A percentile compares a stretch with the other conserved stretches of the same genome.
These are phyloP conservation scores for Phalacrocorax brasilianus DNA, from an alignment of 2,113 vertebrate species.

Conservation along the genomic window DNA sequence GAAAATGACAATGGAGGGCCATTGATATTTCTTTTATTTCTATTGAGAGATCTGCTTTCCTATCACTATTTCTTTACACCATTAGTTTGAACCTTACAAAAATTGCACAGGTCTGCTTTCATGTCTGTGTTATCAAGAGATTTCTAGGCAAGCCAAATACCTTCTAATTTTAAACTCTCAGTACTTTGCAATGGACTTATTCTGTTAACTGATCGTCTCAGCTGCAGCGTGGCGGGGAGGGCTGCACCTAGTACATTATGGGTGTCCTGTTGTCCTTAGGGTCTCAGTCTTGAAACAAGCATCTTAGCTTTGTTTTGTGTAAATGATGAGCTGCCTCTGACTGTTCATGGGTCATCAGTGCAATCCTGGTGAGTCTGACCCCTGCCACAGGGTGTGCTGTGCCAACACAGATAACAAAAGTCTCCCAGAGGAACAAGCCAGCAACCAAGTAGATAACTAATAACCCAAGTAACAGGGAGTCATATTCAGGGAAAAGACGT, in stretches of 20 bases:
- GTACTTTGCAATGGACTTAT: neutral
- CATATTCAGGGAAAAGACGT: neutral
- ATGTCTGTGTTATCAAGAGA: neutral
- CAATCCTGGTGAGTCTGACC: fast-evolving
- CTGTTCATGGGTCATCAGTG: neutral
- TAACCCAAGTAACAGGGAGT: neutral
- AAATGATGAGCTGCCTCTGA: neutral
- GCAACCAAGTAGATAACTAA: neutral
- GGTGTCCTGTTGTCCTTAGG: neutral
- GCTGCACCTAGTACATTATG: neutral
- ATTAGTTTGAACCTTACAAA: neutral
- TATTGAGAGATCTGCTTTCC: neutral
- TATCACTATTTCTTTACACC: neutral
- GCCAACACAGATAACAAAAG: neutral
- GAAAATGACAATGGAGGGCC: neutral
- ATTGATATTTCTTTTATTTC: neutral
- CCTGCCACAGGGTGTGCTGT: neutral
- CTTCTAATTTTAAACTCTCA: neutral
- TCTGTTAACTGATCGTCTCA: neutral
- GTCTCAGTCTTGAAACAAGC: neutral
- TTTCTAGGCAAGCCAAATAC: neutral
- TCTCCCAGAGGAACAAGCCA: neutral
- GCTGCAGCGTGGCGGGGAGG: neutral
- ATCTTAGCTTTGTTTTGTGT: neutral
- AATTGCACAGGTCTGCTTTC: neutral